Conservation (phyloP, 2,888 invertebrate genomes). For the Macrophya annulata region DNA sequence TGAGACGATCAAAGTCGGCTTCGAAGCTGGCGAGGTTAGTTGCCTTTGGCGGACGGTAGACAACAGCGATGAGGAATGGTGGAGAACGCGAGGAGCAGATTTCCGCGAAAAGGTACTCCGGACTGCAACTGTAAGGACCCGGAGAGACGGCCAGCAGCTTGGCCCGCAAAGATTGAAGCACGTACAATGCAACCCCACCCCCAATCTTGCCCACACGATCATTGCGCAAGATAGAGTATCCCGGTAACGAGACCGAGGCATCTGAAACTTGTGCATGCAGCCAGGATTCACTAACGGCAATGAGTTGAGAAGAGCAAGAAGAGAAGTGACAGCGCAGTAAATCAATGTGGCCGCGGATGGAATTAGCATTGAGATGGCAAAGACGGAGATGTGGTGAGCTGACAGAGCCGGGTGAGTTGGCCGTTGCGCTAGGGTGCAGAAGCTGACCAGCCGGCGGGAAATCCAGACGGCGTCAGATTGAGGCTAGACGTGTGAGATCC, state of each 20-base stretch:
- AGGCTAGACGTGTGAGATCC: slow-evolving; percentile 8
- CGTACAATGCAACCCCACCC: too few species aligned
- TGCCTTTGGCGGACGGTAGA: neutral
- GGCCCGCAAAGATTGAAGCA: too few species aligned
- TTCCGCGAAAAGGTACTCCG: too few species aligned
- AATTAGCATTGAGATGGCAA: slow-evolving; percentile 9
- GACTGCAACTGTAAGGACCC: too few species aligned
- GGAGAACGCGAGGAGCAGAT: too few species aligned
- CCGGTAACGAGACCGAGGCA: neutral
- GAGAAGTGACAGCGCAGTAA: neutral
- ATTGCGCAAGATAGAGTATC: too few species aligned
- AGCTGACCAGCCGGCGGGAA: neutral
- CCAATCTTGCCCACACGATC: too few species aligned
- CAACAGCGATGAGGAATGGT: too few species aligned
- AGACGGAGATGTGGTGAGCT: neutral
- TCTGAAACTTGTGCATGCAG: neutral
- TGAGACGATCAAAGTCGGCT: neutral
- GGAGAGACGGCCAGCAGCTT: too few species aligned
- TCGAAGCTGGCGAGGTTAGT: neutral
- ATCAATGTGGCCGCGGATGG: slow-evolving; percentile 33
- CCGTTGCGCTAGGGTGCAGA: neutral
- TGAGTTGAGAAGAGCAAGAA: neutral
- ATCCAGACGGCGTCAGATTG: neutral
- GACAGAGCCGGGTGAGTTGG: neutral
- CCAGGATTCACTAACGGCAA: slow-evolving; percentile 14